These are phyloP conservation scores for Temnothorax curvispinosus DNA, from an alignment of 1,140 invertebrate genomes.

Conservation along the genomic window DNA sequence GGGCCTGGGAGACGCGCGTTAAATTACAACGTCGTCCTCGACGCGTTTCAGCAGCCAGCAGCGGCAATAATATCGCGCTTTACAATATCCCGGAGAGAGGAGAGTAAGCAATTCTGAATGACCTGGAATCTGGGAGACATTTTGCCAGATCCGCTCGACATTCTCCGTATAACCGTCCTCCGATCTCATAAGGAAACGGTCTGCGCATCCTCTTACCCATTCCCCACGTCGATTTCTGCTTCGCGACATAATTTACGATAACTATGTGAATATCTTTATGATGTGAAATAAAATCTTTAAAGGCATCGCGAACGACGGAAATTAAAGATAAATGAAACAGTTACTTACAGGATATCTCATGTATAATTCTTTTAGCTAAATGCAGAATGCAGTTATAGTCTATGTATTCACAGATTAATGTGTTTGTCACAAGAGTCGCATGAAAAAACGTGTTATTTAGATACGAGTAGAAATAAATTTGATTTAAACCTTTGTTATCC, in stretches of 20 bases:
- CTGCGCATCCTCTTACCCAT: not conserved
- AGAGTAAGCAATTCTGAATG: not conserved
- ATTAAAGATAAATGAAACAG: not conserved
- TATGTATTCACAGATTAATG: not conserved
- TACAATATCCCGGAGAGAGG: not conserved
- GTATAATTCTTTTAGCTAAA: not conserved
- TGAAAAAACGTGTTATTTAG: not conserved
- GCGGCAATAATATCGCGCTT: conserved; percentile 27
- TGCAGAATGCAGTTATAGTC: not conserved
- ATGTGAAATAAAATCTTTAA: not conserved
- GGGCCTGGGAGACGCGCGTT: not conserved
- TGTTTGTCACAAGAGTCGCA: not conserved
- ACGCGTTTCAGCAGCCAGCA: not conserved
- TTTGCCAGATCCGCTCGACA: not conserved
- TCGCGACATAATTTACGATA: conserved; percentile 9
- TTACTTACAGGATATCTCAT: not conserved
- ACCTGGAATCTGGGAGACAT: conserved; percentile 20
- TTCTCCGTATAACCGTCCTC: not conserved
- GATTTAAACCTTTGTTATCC: not conserved
- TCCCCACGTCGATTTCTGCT: not conserved
- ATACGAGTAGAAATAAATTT: not conserved
- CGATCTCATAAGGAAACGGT: conserved; percentile 28
- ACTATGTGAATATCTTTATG: not conserved
- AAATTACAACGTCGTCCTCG: not conserved
- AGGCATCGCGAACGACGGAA: conserved; percentile 9